Percentiles rank a stretch among this genome's conserved stretches.
Conservation (phyloP, 2,888 invertebrate species). For the Parnassius smintheus region DNA sequence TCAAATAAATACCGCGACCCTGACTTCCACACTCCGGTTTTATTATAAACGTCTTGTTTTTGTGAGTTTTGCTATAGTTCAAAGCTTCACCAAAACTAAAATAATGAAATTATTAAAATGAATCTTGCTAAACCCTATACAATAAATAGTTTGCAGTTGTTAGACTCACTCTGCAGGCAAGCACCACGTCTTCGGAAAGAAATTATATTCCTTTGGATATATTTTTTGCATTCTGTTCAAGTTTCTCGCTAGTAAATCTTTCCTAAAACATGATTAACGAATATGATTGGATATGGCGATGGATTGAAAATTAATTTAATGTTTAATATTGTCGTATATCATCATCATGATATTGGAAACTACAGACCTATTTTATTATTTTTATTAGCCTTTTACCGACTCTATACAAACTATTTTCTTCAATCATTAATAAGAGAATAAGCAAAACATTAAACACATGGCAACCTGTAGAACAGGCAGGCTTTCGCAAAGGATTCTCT, state of each 20-base stretch:
- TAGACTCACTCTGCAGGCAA: conserved; percentile 91
- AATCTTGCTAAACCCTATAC: background rate
- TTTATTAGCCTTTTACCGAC: no score
- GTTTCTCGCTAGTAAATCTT: conserved; percentile 93
- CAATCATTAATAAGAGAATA: no score
- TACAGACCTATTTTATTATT: no score
- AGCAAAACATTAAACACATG: no score
- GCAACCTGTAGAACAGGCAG: no score
- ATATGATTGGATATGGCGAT: no score
- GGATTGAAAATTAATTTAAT: background rate
- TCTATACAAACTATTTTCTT: no score
- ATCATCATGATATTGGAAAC: no score
- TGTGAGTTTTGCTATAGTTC: conserved; percentile 85
- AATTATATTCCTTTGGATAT: conserved; percentile 94
- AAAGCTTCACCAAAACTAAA: conserved; percentile 86
- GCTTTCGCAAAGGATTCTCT: no score
- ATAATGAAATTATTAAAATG: background rate
- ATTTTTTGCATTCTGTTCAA: conserved; percentile 93
- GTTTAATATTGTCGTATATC: background rate
- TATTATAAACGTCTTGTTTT: conserved; percentile 90
- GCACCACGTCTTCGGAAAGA: conserved; percentile 97
- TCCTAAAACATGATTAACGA: conserved; percentile 67
- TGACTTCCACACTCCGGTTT: conserved; percentile 96
- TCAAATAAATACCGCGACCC: conserved; percentile 93
- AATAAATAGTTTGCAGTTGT: background rate